Evolutionary conservation across 2,888 invertebrate species (phyloP), one percentile per base, ranked within the genome.

Genomic region (Pyrocoelia pectoralis): DNA sequence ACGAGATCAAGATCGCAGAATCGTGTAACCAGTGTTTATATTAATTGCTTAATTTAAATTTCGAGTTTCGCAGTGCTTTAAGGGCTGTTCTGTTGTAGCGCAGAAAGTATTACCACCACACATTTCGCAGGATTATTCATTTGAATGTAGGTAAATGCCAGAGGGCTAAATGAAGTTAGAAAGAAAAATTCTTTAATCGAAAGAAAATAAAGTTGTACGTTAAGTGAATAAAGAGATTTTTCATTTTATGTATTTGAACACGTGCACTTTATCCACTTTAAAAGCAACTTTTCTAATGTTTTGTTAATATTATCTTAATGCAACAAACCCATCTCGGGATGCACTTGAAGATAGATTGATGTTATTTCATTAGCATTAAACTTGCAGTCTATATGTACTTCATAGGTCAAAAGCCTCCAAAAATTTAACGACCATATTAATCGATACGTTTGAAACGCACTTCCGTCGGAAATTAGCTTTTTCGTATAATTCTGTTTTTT

Each of bases 301-400:
- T 50, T 41, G 48, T 33, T 53, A 64, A 59, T 55, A 49, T 55
- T 64, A 64, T 59, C 64, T 64, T 59, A 58, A 55, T 58, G 58
- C 54, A 58, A 55, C 57, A 46, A 59, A 46, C 59, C 58, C 64
- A 57, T 59, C 64, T 54, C 50, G 43, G 62, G 52, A 62, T 57
- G 54, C 61, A 62, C 61, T 66, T 54, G 61, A 62, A 52, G 66
- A 62, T 58, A 62, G 59, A 66, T 66, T 66, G 59, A 66, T 62
- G 65, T 55, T 57, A 58, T 61, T 65, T 61, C 58, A 54, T 61
- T 56, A 61, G 51, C 55, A 24, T 24, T 3, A 5, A 24, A 24
- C 24, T n/a, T 24, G 24, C 24, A 24, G 24, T 24, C n/a, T 24
- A 38, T 33, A 52, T n/a, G 24, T 6, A 33, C 33, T 33, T 33